Evolutionary conservation across 2,113 vertebrate species (phyloP), one percentile per base, ranked within the genome.

Genomic region (Pterophyllum scalare): DNA sequence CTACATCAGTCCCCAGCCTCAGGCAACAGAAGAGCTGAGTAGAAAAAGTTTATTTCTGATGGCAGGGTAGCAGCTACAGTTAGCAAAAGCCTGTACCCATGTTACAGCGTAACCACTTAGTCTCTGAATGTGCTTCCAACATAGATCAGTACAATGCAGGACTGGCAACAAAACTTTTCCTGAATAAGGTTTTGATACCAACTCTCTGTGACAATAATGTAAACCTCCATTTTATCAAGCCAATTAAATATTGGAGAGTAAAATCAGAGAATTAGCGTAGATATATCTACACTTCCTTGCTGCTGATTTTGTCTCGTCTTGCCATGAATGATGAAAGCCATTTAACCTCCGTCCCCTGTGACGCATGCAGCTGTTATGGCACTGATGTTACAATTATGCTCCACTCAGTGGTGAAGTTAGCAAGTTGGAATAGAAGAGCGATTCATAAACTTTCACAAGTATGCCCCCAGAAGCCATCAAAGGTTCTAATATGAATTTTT

Each of bases 41-140:
- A 72, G 65, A 72, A 52, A 72, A 52, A 31, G 24, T 72, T 72
- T 31, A 13, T 33, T n/a, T 72, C 31, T 72, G 67, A 72, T 72
- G 19, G 46, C 19, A 26, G 31, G 19, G 26, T 33, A 46, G 11
- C 6, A 72, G 67, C 26, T 54, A 31, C 67, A 54, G 46, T 72
- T 72, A 72, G 67, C 67, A 54, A 33, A 54, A 72, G 31, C 46
- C 67, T 8, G 15, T 14, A 54, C 26, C 52, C 46, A 13, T 54
- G 19, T 72, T 72, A 14, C 67, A 72, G 26, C 52, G 26, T 31
- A 72, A 46, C 46, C 65, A 31, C 43, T 52, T 46, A 52, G 43
- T 72, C 2, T 52, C 20, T 72, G 67, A 54, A 72, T 28, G 52
- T n/a, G 26, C 46, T 33, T 28, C 43, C 65, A 46, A 24, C 24